phyloP scores from a whole-genome alignment of 1,140 invertebrate species.

The Drosophila sp. region DNA sequence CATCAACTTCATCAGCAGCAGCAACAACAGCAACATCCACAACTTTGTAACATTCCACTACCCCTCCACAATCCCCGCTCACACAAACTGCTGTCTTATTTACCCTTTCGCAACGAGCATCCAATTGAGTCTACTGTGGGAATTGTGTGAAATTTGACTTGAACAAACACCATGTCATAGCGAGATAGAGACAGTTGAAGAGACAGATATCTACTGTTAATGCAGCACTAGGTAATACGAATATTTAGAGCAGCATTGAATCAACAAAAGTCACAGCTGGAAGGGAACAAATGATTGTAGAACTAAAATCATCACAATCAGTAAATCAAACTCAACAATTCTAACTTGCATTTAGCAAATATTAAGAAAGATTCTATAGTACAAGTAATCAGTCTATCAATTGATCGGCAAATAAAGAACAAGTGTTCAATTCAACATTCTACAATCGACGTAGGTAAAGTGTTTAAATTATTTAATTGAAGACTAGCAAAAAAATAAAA shows the following conservation, averaged over 20 bases:
- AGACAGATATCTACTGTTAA: conserved; percentile 6
- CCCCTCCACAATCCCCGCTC: background rate
- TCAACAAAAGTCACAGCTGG: background rate
- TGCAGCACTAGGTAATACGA: conserved; percentile 30
- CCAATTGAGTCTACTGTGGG: conserved; percentile 41
- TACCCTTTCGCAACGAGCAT: conserved; percentile 19
- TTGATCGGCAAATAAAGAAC: too few relatives aligned
- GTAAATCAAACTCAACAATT: background rate
- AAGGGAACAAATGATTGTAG: background rate
- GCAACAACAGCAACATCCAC: conserved; percentile 26
- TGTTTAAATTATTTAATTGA: too few relatives aligned
- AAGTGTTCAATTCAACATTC: too few relatives aligned
- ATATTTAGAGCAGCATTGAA: conserved; percentile 22
- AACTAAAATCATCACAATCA: background rate
- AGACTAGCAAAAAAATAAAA: too few relatives aligned
- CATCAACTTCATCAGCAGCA: conserved; percentile 36
- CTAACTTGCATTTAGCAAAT: background rate
- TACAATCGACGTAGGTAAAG: too few relatives aligned
- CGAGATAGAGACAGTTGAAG: background rate
- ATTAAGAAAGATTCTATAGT: background rate
- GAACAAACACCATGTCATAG: conserved; percentile 1
- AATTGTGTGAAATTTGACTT: conserved; percentile 37
- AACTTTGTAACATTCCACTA: conserved; percentile 43
- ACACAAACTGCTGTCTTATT: conserved; percentile 20
- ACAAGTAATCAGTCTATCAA: background rate